These are phyloP conservation scores for Nomada fucata DNA, from an alignment of 2,888 invertebrate genomes.

Conservation along the genomic window DNA sequence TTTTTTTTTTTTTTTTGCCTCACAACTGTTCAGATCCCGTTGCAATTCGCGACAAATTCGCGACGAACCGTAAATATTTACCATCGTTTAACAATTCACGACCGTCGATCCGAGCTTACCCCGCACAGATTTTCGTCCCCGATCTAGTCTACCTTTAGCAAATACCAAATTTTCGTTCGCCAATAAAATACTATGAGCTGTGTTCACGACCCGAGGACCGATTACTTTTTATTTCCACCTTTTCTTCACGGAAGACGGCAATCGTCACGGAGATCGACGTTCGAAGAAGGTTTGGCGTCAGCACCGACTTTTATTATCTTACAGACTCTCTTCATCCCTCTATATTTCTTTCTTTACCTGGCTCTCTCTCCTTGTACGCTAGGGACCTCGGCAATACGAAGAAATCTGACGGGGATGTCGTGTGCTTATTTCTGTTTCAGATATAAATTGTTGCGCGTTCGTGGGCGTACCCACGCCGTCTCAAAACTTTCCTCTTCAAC, in stretches of 20 bases:
- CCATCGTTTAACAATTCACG: neutral
- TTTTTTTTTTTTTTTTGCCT: constrained; percentile 50
- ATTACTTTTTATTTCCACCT: constrained; percentile 37
- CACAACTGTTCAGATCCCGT: constrained; percentile 83
- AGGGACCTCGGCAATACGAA: constrained; percentile 32
- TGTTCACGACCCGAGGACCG: constrained; percentile 7
- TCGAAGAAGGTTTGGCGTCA: constrained; percentile 56
- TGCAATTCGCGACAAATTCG: neutral
- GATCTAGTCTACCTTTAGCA: neutral
- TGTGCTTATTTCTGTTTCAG: constrained; percentile 68
- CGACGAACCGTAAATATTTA: neutral
- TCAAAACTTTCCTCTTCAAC: constrained; percentile 28
- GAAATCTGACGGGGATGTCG: constrained; percentile 55
- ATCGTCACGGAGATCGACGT: neutral
- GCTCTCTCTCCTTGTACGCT: constrained; percentile 22
- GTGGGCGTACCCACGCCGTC: constrained; percentile 18
- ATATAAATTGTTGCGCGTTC: constrained; percentile 53
- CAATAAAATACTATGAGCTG: constrained; percentile 37
- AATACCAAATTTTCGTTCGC: neutral
- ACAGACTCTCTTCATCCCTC: constrained; percentile 20
- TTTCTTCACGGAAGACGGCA: constrained; percentile 46
- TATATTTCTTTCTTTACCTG: neutral
- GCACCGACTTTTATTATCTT: constrained; percentile 18
- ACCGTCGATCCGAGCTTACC: neutral
- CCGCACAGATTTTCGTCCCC: too few relatives aligned